Conservation (phyloP, 1,140 invertebrate genomes). For the Pristionchus pacificus region DNA sequence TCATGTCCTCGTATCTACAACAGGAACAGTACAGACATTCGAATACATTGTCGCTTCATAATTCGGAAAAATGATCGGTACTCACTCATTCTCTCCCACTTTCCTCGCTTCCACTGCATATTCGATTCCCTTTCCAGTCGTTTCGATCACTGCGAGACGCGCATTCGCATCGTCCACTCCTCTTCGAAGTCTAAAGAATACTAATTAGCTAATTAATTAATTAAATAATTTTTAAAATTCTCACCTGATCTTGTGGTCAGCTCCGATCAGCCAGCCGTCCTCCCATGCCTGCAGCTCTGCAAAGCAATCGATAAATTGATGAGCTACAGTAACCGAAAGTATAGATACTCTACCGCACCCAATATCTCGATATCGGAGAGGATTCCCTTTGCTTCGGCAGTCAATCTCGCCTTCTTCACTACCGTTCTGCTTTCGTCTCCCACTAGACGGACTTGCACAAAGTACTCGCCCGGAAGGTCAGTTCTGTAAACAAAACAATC, state of each 20-base stretch:
- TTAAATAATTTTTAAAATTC: too few relatives aligned
- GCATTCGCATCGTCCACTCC: background rate
- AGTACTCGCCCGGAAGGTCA: constrained; percentile 18
- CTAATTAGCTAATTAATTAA: too few relatives aligned
- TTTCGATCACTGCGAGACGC: background rate
- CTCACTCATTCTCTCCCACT: background rate
- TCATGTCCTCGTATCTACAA: background rate
- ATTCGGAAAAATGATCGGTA: background rate
- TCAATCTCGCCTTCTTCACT: constrained; percentile 3
- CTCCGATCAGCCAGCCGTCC: too few relatives aligned
- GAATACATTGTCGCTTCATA: too few relatives aligned
- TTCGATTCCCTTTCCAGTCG: background rate
- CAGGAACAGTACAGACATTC: too few relatives aligned
- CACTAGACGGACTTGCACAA: constrained; percentile 4
- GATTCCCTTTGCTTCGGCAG: constrained; percentile 9
- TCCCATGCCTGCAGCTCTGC: too few relatives aligned
- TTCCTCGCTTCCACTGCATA: constrained; percentile 1
- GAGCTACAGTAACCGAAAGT: too few relatives aligned
- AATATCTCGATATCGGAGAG: background rate
- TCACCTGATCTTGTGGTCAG: too few relatives aligned
- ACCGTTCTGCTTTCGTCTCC: constrained; percentile 6
- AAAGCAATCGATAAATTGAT: too few relatives aligned
- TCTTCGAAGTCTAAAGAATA: too few relatives aligned
- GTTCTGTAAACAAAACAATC: constrained; percentile 8
- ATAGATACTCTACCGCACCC: too few relatives aligned